Conservation (phyloP, 2,888 invertebrate genomes). For the Hyles lineata region DNA sequence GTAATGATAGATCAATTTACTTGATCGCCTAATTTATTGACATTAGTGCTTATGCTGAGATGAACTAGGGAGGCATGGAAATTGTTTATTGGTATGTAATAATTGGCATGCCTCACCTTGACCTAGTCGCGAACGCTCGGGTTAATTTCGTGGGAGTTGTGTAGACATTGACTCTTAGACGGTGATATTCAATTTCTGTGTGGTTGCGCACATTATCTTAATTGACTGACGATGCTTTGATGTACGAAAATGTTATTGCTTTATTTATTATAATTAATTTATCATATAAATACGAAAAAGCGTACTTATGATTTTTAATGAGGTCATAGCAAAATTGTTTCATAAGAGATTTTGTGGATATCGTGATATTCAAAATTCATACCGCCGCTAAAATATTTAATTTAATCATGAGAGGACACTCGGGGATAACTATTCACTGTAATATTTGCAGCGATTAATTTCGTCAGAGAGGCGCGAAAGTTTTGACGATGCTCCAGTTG, state of each 20-base stretch:
- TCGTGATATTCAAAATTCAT: not conserved
- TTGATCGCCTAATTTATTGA: not conserved
- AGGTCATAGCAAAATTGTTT: too few species aligned
- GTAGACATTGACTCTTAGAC: not conserved
- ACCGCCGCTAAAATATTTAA: too few species aligned
- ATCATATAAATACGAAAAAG: too few species aligned
- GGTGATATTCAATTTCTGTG: conserved; percentile 1
- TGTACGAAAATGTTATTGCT: too few species aligned
- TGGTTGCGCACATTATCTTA: not conserved
- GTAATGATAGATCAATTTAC: conserved; percentile 4
- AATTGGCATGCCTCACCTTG: conserved; percentile 12
- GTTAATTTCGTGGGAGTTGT: conserved; percentile 4
- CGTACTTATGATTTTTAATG: too few species aligned
- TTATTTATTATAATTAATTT: too few species aligned
- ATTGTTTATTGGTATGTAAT: not conserved
- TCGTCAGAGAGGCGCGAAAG: conserved; percentile 9
- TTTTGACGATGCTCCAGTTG: conserved; percentile 26
- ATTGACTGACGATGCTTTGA: too few species aligned
- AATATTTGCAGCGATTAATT: conserved; percentile 15
- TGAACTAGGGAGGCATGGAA: not conserved
- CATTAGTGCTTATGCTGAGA: not conserved
- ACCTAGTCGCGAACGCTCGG: not conserved
- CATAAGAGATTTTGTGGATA: too few species aligned
- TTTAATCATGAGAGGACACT: not conserved
- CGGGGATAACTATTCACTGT: not conserved